Evolutionary conservation across 2,888 invertebrate species (phyloP), one percentile per base, ranked within the genome.

Genomic region (Leptopilina drosophilae): DNA sequence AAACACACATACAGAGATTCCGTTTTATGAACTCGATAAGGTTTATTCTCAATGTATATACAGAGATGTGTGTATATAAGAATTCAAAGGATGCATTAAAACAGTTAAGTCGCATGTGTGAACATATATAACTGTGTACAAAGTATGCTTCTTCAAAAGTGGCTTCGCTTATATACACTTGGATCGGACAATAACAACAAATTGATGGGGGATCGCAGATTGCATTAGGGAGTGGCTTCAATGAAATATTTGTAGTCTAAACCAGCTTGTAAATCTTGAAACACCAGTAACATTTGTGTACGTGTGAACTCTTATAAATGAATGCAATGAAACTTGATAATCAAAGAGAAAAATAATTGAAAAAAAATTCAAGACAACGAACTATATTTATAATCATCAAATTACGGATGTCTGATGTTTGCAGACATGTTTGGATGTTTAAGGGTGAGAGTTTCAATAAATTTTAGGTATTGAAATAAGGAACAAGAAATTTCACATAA

Each of bases 121-220:
- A 26, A 26, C 53, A 73, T 33, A 20, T 73, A 40, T 56, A 73
- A 73, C 53, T 73, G 26, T 8, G 26, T 56, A 56, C 73, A 73
- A 73, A 73, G 73, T 73, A 26, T 73, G 33, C 33, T 26, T 73
- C 53, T 42, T 42, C 42, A 42, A 42, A 69, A 69, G 53, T 69
- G 69, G 69, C 53, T 69, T 73, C 73, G 67, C 67, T 53, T 56
- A 15, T 62, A 42, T 42, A 8, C 8, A 56, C 73, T 73, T 33
- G 26, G 53, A 73, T 53, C 73, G 56, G 73, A 73, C 73, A 73
- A 73, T 73, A 73, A 73, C 73, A 26, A 73, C 73, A 73, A 73
- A 73, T 73, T 73, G 73, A 73, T 73, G 73, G 56, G 33, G 56
- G 73, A 73, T 73, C 53, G 73, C 73, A 73, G 69, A 69, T 69